Evolutionary conservation across 92 coral and sea anemone genomes (phyloP).

Genomic region (Epizoanthus stellaris): DNA sequence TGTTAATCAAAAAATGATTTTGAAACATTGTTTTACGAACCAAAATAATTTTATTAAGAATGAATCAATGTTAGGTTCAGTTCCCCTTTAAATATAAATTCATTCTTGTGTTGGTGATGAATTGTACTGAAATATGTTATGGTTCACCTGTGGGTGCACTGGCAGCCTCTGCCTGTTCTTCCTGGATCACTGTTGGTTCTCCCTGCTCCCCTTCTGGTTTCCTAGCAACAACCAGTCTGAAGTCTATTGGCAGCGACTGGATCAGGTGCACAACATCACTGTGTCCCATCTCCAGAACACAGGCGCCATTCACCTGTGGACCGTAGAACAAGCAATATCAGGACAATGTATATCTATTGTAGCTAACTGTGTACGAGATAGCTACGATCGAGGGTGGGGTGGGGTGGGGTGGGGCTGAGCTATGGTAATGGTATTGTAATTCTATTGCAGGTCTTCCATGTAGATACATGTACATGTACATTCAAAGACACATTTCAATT

Average conservation of each 20-base stretch:
- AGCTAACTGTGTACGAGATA: not conserved
- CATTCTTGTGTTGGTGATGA: not conserved
- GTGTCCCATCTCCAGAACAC: constrained; percentile 93
- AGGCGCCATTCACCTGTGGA: constrained; percentile 82
- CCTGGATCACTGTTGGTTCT: constrained; percentile 28
- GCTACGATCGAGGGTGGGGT: no score
- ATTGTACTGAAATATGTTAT: not conserved
- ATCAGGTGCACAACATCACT: constrained; percentile 91
- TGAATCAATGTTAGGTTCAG: no score
- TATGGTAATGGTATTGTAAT: no score
- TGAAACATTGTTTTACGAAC: no score
- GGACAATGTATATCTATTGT: constrained; percentile 76
- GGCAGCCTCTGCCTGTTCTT: constrained; percentile 57
- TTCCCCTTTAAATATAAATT: no score
- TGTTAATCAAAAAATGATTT: no score
- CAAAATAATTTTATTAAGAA: no score
- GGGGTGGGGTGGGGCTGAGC: no score
- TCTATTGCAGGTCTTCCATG: no score
- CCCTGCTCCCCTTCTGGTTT: constrained; percentile 67
- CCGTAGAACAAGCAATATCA: not conserved
- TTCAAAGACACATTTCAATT: no score
- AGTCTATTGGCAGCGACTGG: constrained; percentile 90
- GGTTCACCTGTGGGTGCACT: constrained; percentile 47
- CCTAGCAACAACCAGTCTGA: constrained; percentile 96
- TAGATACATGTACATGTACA: no score